Base-by-base conservation (phyloP, 2,888 invertebrate species). In the Adelognathus sp. region DNA sequence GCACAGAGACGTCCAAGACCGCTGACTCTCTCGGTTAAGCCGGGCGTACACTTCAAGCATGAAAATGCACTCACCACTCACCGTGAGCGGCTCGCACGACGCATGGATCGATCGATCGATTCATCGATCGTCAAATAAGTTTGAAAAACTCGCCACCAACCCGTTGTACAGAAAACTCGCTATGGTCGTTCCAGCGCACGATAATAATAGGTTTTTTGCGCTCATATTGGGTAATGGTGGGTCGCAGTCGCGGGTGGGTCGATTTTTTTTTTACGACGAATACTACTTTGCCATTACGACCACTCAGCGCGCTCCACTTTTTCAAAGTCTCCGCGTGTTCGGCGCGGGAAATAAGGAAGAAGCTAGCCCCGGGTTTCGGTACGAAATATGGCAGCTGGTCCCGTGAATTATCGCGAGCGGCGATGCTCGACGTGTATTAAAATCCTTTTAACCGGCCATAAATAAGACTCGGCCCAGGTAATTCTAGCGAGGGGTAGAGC, bases 381-480 rank as follows among this genome's bases (percentile, higher is more conserved):
- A 52, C 67, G 81, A 86, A 85, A 86, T 86, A 84, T 83, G 83
- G 85, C 75, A 64, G 75, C 79, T 78, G 84, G 84, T 82, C 76
- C 82, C 84, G 83, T 84, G 85, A 89, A 87, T 88, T 86, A 87
- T 85, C 79, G 80, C 79, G 52, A 72, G 60, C 33, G 70, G 76
- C 78, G 79, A 79, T 81, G 76, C 83, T 81, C 81, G 85, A 83
- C 84, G 84, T 84, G 85, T 85, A 88, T 88, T 87, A 87, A 88
- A 87, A 88, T 89, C 87, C 86, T 86, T 87, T 88, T 87, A 88
- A 88, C 85, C 84, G 83, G 81, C 78, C 86, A 86, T 89, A 89
- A 89, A 89, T 88, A 89, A 88, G 83, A 79, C 79, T 79, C 80
- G 69, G 78, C 76, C 78, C 81, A 77, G 81, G 85, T 88, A 87